Percentiles rank a stretch among this genome's conserved stretches.
phyloP scores from a whole-genome alignment of 2,113 vertebrate genomes.

The Pachycephala philippinensis region DNA sequence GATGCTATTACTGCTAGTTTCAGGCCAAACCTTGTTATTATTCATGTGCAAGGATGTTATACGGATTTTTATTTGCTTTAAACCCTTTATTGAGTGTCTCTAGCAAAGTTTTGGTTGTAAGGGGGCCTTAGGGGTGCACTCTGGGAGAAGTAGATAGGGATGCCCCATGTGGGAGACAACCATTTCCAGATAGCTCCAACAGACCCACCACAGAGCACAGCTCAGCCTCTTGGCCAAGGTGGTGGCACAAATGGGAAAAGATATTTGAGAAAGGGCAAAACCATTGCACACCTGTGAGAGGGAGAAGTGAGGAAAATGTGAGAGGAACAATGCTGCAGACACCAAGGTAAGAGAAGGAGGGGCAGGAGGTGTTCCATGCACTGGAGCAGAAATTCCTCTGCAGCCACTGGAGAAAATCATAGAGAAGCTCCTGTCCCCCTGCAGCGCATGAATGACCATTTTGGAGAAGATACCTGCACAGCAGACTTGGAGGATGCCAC shows the following conservation, averaged over 20 bases:
- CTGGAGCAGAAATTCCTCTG: neutral
- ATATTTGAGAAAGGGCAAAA: neutral
- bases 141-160: neutral
- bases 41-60: neutral
- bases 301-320: neutral
- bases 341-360: neutral
- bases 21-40: neutral
- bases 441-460: accelerated
- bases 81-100: neutral
- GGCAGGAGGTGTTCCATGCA: neutral
- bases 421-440: accelerated
- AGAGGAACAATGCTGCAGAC: neutral
- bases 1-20: neutral
- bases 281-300: accelerated
- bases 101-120: neutral
- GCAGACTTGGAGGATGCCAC: neutral
- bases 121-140: neutral
- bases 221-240: neutral
- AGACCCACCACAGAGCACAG: neutral
- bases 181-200: accelerated
- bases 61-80: neutral
- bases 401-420: neutral
- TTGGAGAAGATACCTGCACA: neutral
- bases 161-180: accelerated
- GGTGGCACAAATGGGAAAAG: neutral